Evolutionary conservation across 1,140 invertebrate genomes (phyloP), one percentile per base, ranked within the genome.

Genomic region (Aricia agestis): DNA sequence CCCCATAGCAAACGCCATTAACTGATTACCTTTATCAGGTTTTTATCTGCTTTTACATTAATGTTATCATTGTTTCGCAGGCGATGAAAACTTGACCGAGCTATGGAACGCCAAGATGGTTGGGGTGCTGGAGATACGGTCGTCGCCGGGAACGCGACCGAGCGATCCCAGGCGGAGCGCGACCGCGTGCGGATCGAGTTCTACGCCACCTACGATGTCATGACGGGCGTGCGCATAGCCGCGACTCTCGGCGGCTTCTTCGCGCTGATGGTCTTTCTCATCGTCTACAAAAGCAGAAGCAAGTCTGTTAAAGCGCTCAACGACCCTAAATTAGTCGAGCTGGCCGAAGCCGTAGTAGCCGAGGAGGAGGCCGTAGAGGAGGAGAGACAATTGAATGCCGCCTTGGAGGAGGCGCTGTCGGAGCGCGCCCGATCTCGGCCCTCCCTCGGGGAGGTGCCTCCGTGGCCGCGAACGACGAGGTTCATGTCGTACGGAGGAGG

Each of bases 151-250:
- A 88, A 89, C 77, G 77, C 76, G 57, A 90, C 87, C 17, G 82
- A 88, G 25, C 81, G 75, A 42, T 77, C 87, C 61, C 82, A 86
- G 72, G 83, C 83, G 58, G 87, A 90, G 66, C 91, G 93, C 63
- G 94, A 95, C 79, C 93, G 94, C 75, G 93, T 95, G 74, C 93
- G 94, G 78, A 93, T 94, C 77, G 95, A 97, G 87, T 97, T 97
- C 91, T 98, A 97, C 92, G 95, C 95, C 75, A 97, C 96, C 45
- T 98, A 98, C 88, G 97, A 98, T 92, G 95, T 96, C 78, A 97
- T 97, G 96, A 97, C 97, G 72, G 97, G 97, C 68, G 94, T 96
- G 70, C 94, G 97, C 59, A 98, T 97, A 85, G 97, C 97, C 66
- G 96, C 96, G 73, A 97, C 97, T 5, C 93, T 98, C 41, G 96